These are phyloP conservation scores for Eristalinus aeneus DNA, from an alignment of 2,888 invertebrate genomes.

Conservation along the genomic window DNA sequence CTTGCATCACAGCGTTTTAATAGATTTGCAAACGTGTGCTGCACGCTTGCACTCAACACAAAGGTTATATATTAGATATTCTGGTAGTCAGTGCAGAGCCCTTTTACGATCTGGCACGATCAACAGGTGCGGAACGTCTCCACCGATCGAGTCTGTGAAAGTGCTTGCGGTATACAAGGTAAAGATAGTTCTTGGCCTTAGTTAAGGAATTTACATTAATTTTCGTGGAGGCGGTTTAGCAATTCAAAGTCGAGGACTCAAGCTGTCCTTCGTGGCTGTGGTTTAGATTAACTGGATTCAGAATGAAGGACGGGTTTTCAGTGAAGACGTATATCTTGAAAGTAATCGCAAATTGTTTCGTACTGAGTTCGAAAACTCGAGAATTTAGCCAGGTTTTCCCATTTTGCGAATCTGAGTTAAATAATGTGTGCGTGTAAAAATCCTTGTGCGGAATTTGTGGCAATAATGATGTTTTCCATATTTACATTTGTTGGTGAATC, in stretches of 20 bases:
- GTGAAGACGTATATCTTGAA: neutral
- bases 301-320: neutral
- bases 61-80: neutral
- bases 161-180: too few relatives aligned
- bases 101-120: neutral
- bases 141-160: neutral
- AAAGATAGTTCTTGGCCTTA: neutral
- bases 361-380: neutral
- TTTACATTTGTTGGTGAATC: too few relatives aligned
- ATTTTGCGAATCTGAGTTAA: neutral
- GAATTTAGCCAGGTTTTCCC: neutral
- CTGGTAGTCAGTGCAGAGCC: constrained; percentile 5
- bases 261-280: too few relatives aligned
- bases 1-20: neutral
- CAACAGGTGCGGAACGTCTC: neutral
- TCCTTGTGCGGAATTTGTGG: too few relatives aligned
- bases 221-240: neutral
- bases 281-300: too few relatives aligned
- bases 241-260: too few relatives aligned
- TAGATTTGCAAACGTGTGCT: constrained; percentile 2
- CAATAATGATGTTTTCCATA: too few relatives aligned
- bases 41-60: constrained; percentile 7
- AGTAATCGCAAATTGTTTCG: neutral
- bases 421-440: neutral
- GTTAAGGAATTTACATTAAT: neutral